Percentiles rank a stretch among this genome's conserved stretches.
phyloP scores from a whole-genome alignment of 2,113 vertebrate species.

The Cairina moschata region DNA sequence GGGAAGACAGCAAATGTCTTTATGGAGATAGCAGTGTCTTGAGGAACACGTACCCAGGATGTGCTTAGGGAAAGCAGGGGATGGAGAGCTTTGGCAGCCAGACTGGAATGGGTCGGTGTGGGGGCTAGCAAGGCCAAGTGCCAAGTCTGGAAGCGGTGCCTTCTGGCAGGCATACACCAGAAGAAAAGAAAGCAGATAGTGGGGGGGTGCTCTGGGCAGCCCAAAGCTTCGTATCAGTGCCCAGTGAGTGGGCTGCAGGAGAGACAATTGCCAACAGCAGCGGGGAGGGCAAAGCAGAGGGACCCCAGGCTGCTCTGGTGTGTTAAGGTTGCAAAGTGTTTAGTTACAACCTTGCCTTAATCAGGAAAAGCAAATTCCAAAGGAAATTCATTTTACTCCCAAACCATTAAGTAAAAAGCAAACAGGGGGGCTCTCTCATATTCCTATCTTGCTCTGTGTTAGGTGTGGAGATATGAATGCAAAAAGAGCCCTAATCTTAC shows the following conservation, averaged over 20 bases:
- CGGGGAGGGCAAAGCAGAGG: neutral
- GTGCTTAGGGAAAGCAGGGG: neutral
- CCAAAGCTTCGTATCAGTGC: neutral
- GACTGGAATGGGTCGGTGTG: neutral
- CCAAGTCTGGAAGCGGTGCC: neutral
- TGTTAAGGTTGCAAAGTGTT: neutral
- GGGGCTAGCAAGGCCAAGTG: neutral
- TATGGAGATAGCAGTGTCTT: neutral
- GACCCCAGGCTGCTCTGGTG: neutral
- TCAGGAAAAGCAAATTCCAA: neutral
- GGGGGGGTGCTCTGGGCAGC: neutral
- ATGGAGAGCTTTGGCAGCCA: neutral
- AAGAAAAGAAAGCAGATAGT: neutral
- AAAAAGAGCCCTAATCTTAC: neutral
- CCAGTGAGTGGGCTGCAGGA: neutral
- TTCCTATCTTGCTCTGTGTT: neutral
- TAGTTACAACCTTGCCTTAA: neutral
- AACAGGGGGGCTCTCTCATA: neutral
- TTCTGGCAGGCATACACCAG: neutral
- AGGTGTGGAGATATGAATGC: neutral
- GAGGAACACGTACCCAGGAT: neutral
- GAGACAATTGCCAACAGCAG: neutral
- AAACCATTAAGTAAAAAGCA: neutral
- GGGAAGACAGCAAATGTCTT: neutral
- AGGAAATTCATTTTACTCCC: neutral